Percentiles rank a stretch among this genome's conserved stretches.
These are phyloP conservation scores for Cyclophora punctaria DNA, from an alignment of 2,888 invertebrate species.

Conservation along the genomic window DNA sequence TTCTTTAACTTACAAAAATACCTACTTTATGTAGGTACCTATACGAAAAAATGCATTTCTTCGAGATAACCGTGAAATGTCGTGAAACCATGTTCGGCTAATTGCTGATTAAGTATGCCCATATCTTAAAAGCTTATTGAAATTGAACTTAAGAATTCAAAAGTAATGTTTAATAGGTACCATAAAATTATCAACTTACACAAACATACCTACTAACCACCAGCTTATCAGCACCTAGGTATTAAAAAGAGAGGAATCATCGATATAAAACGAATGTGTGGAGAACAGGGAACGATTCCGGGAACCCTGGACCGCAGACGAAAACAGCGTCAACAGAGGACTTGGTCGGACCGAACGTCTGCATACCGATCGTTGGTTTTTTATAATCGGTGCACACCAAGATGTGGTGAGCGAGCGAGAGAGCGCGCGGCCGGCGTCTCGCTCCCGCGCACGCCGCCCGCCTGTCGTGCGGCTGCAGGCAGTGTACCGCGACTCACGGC, in stretches of 20 bases:
- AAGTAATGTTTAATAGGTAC: no score
- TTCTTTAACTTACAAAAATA: no score
- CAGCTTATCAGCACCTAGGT: conserved; percentile 5
- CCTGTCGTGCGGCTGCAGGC: conserved; percentile 59
- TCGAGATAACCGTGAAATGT: no score
- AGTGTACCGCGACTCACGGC: conserved; percentile 29
- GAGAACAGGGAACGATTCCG: conserved; percentile 40
- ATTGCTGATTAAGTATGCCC: no score
- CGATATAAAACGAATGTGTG: conserved; percentile 22
- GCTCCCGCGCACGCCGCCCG: conserved; percentile 54
- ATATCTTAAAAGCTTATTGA: no score
- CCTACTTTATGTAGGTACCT: no score
- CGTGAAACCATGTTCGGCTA: no score
- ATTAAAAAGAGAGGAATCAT: conserved; percentile 4
- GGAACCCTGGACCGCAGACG: conserved; percentile 70
- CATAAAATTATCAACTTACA: conserved; percentile 2
- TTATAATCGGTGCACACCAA: conserved; percentile 51
- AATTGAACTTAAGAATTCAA: no score
- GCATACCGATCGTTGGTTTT: conserved; percentile 75
- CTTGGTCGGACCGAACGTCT: conserved; percentile 74
- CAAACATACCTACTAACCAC: conserved; percentile 1
- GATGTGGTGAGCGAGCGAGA: conserved; percentile 21
- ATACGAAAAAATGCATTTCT: no score
- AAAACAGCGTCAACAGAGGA: conserved; percentile 74
- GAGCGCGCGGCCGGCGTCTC: conserved; percentile 47